Evolutionary conservation across 2,113 vertebrate species (phyloP).

Genomic region (Tetrax tetrax): DNA sequence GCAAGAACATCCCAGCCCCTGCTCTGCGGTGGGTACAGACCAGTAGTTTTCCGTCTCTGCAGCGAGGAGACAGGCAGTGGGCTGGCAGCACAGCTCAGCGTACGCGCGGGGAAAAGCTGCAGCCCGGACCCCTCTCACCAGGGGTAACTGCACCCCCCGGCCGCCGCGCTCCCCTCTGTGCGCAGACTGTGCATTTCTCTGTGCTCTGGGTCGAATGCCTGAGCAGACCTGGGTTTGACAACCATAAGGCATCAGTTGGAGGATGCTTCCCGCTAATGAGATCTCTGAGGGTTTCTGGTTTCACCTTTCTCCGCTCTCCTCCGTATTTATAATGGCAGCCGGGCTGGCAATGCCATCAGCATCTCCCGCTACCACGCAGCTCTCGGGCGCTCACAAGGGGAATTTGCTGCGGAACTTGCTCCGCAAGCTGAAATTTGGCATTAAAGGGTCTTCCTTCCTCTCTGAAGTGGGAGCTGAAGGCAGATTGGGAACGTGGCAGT

Average conservation of each 20-base stretch:
- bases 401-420: neutral
- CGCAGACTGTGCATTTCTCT: rapidly evolving
- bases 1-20: too few relatives aligned
- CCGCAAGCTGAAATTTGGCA: neutral
- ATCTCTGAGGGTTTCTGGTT: conserved; percentile 73
- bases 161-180: rapidly evolving
- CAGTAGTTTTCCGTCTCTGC: neutral
- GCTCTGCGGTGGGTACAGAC: neutral
- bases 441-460: neutral
- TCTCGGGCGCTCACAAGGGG: neutral
- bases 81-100: neutral
- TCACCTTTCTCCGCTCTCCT: neutral
- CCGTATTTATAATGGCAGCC: neutral
- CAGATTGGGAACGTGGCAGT: rapidly evolving
- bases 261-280: conserved; percentile 79
- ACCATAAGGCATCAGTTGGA: conserved; percentile 50
- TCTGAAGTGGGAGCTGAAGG: neutral
- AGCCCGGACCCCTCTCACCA: neutral
- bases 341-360: neutral
- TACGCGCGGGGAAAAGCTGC: neutral
- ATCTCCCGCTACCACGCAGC: neutral
- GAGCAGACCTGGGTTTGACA: conserved; percentile 31
- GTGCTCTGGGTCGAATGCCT: neutral
- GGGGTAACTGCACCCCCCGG: neutral
- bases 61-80: neutral